Percentiles rank a stretch among this genome's conserved stretches.
Conservation (phyloP, 2,113 vertebrate species). For the Isichthys henryi region DNA sequence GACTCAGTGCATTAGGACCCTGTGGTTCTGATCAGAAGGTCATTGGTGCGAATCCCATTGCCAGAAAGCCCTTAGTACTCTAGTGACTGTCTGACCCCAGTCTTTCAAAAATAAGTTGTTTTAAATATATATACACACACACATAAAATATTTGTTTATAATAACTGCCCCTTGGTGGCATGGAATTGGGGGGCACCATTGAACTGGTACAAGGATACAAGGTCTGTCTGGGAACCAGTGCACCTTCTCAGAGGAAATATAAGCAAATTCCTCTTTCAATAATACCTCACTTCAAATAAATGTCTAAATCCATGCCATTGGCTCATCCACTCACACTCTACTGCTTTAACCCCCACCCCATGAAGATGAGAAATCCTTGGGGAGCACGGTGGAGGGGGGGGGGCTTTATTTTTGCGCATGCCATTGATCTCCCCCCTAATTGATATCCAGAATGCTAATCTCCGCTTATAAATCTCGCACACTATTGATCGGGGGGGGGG, state of each 20-base stretch:
- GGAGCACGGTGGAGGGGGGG: constrained; percentile 63
- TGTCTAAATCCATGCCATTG: constrained; percentile 29
- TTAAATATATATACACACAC: neutral
- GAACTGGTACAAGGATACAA: neutral
- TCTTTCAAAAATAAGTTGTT: neutral
- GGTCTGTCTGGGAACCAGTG: neutral
- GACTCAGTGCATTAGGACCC: neutral
- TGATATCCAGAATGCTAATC: constrained; percentile 93
- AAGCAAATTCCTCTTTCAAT: neutral
- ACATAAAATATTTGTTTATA: neutral
- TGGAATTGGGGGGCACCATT: neutral
- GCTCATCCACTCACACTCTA: constrained; percentile 25
- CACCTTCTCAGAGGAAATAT: neutral
- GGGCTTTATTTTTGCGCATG: constrained; percentile 76
- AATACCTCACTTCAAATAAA: neutral
- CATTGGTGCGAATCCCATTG: neutral
- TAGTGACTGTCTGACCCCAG: neutral
- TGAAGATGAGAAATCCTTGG: constrained; percentile 51
- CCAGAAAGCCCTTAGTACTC: neutral
- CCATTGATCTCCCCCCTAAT: constrained; percentile 85
- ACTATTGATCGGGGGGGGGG: constrained; percentile 71
- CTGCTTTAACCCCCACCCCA: constrained; percentile 29
- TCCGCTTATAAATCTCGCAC: constrained; percentile 80
- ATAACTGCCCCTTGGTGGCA: neutral
- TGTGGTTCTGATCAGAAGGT: neutral